Evolutionary conservation across 2,113 vertebrate species (phyloP), one percentile per base, ranked within the genome.

Genomic region (Solenodon paradoxus): DNA sequence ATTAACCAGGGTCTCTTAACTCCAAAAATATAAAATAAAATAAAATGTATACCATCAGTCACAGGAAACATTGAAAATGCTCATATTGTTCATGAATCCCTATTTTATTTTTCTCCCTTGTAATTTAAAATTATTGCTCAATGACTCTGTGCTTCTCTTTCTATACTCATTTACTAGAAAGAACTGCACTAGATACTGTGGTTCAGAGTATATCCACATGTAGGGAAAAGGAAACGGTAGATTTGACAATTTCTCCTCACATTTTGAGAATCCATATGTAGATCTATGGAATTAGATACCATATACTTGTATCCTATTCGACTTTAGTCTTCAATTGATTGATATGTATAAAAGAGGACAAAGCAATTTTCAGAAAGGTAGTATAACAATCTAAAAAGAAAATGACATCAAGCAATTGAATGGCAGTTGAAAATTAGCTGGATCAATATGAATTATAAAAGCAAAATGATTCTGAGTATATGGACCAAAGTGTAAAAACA

Each of bases 391-490:
- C 57, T 66, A 64, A 94, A 92, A 84, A 85, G 78, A 88, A 95
- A 94, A 95, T 84, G 22, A 72, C 78, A 91, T 47, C 80, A 79
- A 92, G 87, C 90, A 82, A 94, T 51, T 94, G 53, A 94, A 94
- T 95, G 94, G 57, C 69, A 95, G 42, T n/a, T 88, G 38, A 75
- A 97, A 94, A 95, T 93, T 68, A 87, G 80, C 9, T 78, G 30
- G n/a, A 90, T 97, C 57, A 87, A 93, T 86, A 93, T 77, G 51
- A 51, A 42, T 87, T 95, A 95, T 75, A 94, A 97, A 92, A 92
- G 55, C 51, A 96, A 97, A 96, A 92, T 95, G 94, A 95, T 90
- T 87, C 47, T 96, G 63, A 91, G 35, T 42, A 92, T 82, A 95
- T 86, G 93, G 89, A 91, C 55, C 97, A 81, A 71, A 94, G 88